Base-by-base conservation (phyloP, 1,140 invertebrate genomes). In the Hylaeus volcanicus region DNA sequence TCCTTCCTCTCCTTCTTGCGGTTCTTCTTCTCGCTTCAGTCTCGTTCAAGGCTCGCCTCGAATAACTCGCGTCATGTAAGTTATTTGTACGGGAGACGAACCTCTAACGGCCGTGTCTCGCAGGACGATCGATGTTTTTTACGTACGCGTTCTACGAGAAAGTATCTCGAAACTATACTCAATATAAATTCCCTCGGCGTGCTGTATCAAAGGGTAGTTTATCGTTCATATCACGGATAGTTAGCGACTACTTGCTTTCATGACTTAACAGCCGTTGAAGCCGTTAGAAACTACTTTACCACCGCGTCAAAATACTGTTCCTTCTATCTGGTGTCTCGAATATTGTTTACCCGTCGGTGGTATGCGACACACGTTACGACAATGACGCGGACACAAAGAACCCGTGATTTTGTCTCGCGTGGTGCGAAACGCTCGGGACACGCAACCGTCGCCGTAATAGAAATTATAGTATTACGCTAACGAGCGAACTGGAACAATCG, bases 11-110 rank as follows among this genome's bases (percentile, higher is more conserved):
- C 71, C 78, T 75, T 55, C 56, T 55, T 60, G 45, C 41, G 3
- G 53, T 26, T 55, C 68, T 75, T 79, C 77, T 70, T 80, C 82
- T 66, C 69, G 5, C 45, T 64, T 69, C 63, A 41, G 56, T 37
- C 69, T 68, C 64, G 51, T 68, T 53, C 43, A 41, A 60, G 14
- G 81, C 53, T 74, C 68, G 45, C 53, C 56, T 76, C 56, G 89
- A 90, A 90, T 86, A 91, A 86, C 84, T 88, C 85, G 88, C 84
- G 88, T 79, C 89, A 84, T 82, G 85, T 71, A 86, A 86, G 83
- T 80, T 82, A 84, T 86, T 82, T 82, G 81, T 77, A 87, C 70
- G 65, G 79, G 66, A 80, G 63, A 78, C 79, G 74, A 75, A 75
- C 71, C 41, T 78, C 75, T 86, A 86, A 86, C 83, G 55, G 77